Evolutionary conservation across 2,797 vertebrate genomes (phyloP).

Genomic region (Pampus argenteus): DNA sequence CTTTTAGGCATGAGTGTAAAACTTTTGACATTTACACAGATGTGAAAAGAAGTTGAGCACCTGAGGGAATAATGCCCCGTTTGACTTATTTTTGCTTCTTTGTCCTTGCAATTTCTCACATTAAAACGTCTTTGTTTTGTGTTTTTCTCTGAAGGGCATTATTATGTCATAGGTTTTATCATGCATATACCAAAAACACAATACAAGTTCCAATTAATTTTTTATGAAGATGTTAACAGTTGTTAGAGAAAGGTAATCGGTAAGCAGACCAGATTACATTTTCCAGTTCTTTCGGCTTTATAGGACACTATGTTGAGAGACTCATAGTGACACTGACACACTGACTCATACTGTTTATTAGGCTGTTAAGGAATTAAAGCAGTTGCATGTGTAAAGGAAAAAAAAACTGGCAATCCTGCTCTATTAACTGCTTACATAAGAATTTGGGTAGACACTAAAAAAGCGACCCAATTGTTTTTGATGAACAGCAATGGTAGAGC

Average conservation of each 20-base stretch:
- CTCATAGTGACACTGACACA: slow-evolving; percentile 28
- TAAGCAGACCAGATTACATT: slow-evolving; percentile 1
- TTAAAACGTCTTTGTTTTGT: slow-evolving; percentile 53
- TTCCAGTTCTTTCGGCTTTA: slow-evolving; percentile 14
- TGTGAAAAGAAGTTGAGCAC: slow-evolving; percentile 63
- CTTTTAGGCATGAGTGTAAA: slow-evolving; percentile 49
- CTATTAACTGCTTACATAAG: neutral
- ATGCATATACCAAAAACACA: neutral
- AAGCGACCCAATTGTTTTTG: slow-evolving; percentile 39
- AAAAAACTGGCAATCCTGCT: slow-evolving; percentile 2
- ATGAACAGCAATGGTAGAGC: slow-evolving; percentile 29
- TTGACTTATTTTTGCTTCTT: slow-evolving; percentile 58
- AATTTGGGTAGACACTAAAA: slow-evolving; percentile 19
- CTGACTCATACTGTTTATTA: slow-evolving; percentile 48
- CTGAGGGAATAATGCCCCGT: slow-evolving; percentile 49
- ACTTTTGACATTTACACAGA: slow-evolving; percentile 70
- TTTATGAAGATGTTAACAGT: neutral
- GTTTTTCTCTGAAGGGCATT: slow-evolving; percentile 34
- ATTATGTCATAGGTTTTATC: neutral
- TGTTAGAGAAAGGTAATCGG: slow-evolving; percentile 7
- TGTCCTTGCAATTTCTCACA: slow-evolving; percentile 65
- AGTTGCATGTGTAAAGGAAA: slow-evolving; percentile 7
- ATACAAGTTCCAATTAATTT: neutral
- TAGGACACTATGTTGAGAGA: slow-evolving; percentile 2
- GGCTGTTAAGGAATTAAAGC: slow-evolving; percentile 35